Conservation (phyloP, 2,113 vertebrate genomes). For the Vicugna pacos region DNA sequence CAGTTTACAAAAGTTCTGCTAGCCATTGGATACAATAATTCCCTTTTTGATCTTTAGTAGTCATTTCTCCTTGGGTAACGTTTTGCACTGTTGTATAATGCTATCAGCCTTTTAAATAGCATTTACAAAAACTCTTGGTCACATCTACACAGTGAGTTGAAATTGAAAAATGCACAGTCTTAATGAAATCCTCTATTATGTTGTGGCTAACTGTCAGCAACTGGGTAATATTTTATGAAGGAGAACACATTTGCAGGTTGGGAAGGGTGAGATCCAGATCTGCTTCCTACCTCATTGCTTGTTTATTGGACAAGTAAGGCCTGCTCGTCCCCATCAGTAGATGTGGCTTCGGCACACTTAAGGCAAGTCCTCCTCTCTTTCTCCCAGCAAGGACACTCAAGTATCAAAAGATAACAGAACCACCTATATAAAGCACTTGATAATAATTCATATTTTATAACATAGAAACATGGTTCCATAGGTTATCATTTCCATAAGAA, state of each 20-base stretch:
- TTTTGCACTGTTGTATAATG: not conserved
- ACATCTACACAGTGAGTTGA: not conserved
- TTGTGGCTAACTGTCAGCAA: not conserved
- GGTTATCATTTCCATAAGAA: conserved; percentile 3
- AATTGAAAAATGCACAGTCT: not conserved
- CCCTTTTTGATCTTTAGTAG: not conserved
- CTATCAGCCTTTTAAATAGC: not conserved
- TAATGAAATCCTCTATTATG: not conserved
- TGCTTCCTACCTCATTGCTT: not conserved
- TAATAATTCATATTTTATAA: not conserved
- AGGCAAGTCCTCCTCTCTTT: not conserved
- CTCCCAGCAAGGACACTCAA: not conserved
- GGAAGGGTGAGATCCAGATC: not conserved
- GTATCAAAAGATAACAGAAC: not conserved
- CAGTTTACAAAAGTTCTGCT: not conserved
- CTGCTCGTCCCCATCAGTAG: not conserved
- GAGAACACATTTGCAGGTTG: not conserved
- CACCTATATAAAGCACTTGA: not conserved
- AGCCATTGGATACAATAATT: not conserved
- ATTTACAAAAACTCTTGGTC: conserved; percentile 21
- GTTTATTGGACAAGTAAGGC: conserved; percentile 42
- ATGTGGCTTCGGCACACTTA: not conserved
- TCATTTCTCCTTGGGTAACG: not conserved
- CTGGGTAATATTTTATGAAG: not conserved
- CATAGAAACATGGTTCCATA: not conserved